phyloP scores from a whole-genome alignment of 2,888 invertebrate species.

The Limenitis arthemis region DNA sequence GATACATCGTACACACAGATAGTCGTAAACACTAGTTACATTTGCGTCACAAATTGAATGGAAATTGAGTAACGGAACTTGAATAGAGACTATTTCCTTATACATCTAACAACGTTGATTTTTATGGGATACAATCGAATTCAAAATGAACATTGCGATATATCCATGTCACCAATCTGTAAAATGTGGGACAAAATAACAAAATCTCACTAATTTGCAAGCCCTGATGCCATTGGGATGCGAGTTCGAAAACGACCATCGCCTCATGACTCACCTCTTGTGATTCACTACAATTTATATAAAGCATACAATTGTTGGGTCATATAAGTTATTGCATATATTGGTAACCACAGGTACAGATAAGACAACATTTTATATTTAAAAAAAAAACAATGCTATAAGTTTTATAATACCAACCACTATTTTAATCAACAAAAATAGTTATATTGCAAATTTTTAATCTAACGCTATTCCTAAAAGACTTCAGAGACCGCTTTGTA shows the following conservation, averaged over 20 bases:
- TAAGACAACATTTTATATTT: neutral
- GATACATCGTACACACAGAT: neutral
- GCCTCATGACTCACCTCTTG: slow-evolving; percentile 18
- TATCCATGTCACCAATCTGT: neutral
- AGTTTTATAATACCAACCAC: too few relatives aligned
- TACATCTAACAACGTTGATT: too few relatives aligned
- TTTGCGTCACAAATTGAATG: neutral
- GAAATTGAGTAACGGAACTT: neutral
- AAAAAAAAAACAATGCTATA: too few relatives aligned
- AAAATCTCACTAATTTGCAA: slow-evolving; percentile 13
- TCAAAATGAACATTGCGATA: neutral
- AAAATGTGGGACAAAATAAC: neutral
- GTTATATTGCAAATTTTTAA: neutral
- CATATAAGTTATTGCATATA: slow-evolving; percentile 12
- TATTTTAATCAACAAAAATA: neutral
- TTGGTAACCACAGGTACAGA: slow-evolving; percentile 6
- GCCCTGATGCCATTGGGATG: slow-evolving; percentile 18
- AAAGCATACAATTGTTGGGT: slow-evolving; percentile 12
- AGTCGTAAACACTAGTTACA: neutral
- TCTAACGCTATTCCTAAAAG: neutral
- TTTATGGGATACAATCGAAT: too few relatives aligned
- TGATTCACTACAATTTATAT: slow-evolving; percentile 20
- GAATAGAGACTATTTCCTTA: neutral
- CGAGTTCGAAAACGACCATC: slow-evolving; percentile 14
- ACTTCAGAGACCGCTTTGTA: slow-evolving; percentile 1